phyloP scores from a whole-genome alignment of 1,140 invertebrate species.

The Drosophila sp. region DNA sequence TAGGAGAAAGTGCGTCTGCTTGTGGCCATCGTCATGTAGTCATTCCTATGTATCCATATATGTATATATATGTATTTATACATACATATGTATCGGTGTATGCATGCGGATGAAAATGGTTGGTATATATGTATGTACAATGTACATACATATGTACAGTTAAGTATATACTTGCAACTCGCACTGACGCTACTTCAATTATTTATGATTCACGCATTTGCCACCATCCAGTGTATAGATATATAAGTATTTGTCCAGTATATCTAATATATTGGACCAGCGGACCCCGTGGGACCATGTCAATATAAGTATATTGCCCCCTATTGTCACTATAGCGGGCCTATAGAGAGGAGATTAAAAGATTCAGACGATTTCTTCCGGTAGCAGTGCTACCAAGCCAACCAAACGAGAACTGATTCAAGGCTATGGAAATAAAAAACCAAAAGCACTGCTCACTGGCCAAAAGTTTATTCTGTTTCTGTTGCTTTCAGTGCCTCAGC shows the following conservation, averaged over 20 bases:
- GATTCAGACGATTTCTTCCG: neutral
- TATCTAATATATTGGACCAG: neutral
- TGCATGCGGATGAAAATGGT: neutral
- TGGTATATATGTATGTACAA: conserved; percentile 1
- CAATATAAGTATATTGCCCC: neutral
- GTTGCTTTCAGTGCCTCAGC: conserved; percentile 1
- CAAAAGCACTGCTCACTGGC: conserved; percentile 1
- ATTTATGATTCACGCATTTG: conserved; percentile 18
- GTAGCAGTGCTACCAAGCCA: neutral
- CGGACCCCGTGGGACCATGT: neutral
- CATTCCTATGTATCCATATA: conserved; percentile 2
- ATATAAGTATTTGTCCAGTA: neutral
- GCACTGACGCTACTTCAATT: conserved; percentile 14
- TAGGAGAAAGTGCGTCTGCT: conserved; percentile 15
- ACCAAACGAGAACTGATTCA: conserved; percentile 6
- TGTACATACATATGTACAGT: conserved; percentile 6
- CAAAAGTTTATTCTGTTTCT: conserved; percentile 10
- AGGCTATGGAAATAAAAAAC: conserved; percentile 8
- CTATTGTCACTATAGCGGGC: neutral
- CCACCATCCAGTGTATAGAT: neutral
- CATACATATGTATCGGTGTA: neutral
- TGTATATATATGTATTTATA: neutral
- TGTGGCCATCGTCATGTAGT: conserved; percentile 4
- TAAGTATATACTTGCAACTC: conserved; percentile 18
- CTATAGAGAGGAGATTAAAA: neutral